Percentiles rank a stretch among this genome's conserved stretches.
These are phyloP conservation scores for Drosophila mimica DNA, from an alignment of 2,888 invertebrate species.

Conservation along the genomic window DNA sequence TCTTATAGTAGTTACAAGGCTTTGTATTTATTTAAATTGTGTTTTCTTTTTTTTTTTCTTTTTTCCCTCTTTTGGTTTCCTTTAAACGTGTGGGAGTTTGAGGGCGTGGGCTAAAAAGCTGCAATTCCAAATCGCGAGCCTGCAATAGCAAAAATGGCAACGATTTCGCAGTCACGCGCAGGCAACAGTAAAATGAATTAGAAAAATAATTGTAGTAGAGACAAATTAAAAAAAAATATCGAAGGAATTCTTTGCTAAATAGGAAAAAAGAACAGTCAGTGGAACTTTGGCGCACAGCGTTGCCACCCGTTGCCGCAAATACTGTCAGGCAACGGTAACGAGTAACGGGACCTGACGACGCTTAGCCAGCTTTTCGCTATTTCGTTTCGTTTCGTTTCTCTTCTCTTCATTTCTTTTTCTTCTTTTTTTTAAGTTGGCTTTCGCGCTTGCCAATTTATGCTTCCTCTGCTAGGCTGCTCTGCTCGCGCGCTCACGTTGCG, in stretches of 20 bases:
- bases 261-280: slow-evolving; percentile 7
- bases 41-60: not conserved
- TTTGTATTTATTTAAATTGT: not conserved
- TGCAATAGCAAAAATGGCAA: not conserved
- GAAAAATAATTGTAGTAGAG: not conserved
- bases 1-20: not conserved
- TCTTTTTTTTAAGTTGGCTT: slow-evolving; percentile 13
- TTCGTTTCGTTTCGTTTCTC: slow-evolving; percentile 1
- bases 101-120: slow-evolving; percentile 2
- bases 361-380: slow-evolving; percentile 23
- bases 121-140: not conserved
- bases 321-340: slow-evolving; percentile 27
- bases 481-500: slow-evolving; percentile 2
- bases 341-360: slow-evolving; percentile 44
- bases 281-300: slow-evolving; percentile 32
- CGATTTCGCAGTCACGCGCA: not conserved
- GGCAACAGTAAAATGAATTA: not conserved
- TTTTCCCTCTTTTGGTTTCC: not conserved
- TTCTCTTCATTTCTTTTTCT: not conserved
- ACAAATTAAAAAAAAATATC: not conserved
- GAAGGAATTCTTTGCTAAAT: not conserved
- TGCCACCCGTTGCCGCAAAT: slow-evolving; percentile 35
- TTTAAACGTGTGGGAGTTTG: not conserved
- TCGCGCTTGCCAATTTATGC: slow-evolving; percentile 41
- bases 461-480: slow-evolving; percentile 9